These are phyloP conservation scores for Lathamus discolor DNA, from an alignment of 2,113 vertebrate genomes.

Conservation along the genomic window DNA sequence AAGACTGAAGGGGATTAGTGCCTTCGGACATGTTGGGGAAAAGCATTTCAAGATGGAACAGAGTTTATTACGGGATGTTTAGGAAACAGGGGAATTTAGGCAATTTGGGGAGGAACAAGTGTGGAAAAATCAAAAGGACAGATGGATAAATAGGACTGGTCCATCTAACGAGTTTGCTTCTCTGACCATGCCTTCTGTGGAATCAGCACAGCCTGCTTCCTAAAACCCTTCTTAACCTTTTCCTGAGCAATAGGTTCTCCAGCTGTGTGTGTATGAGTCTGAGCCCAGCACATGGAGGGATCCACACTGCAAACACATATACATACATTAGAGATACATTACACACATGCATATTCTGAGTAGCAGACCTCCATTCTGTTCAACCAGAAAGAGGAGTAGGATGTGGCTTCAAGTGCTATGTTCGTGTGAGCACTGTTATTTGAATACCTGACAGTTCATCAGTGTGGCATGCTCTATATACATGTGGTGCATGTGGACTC, in stretches of 20 bases:
- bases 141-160: background rate
- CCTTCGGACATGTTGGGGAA: rapidly evolving
- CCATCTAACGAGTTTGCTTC: background rate
- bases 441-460: background rate
- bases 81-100: background rate
- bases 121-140: background rate
- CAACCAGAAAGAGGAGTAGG: background rate
- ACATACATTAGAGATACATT: background rate
- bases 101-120: background rate
- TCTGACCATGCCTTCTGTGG: background rate
- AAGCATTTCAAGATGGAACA: background rate
- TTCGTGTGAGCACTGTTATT: background rate
- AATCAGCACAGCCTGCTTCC: background rate
- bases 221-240: background rate
- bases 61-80: background rate
- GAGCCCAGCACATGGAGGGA: background rate
- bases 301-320: background rate
- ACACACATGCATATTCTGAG: background rate
- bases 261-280: background rate
- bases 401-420: background rate
- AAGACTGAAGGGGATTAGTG: background rate
- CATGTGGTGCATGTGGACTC: rapidly evolving
- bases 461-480: background rate
- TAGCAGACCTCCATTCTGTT: background rate
- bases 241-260: background rate